Evolutionary conservation across 2,113 vertebrate species (phyloP), one percentile per base, ranked within the genome.

Genomic region (Meleagris gallopavo): DNA sequence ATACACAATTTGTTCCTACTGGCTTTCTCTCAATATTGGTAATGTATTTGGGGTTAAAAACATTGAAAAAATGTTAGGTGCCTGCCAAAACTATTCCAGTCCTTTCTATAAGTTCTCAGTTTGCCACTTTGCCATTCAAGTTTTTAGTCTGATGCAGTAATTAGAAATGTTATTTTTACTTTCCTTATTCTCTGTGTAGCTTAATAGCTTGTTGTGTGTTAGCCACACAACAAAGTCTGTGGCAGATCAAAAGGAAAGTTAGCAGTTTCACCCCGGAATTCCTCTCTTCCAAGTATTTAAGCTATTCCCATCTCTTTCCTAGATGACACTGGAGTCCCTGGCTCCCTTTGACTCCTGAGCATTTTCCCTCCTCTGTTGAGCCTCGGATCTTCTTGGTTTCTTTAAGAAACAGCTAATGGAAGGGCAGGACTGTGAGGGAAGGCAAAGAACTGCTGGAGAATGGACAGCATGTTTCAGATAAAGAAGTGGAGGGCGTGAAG

Each of bases 161-260:
- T 83, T 10, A 88, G 29, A 71, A 67, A 79, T 3, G 7, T 29
- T 76, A 45, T 46, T 95, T 92, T 91, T 25, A 10, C 22, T 83
- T 78, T 81, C 19, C 29, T 65, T 30, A 38, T 46, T 30, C 22
- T 36, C 67, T 9, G 18, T 36, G 36, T 55, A 36, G 65, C 16
- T 93, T 58, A 58, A 83, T 24, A 40, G 48, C 25, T 79, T 60
- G 40, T 67, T 70, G 14, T 65, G 50, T 67, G 12, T 55, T 86
- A 83, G 71, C 69, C 52, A 38, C 19, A 36, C 40, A 80, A 77
- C 21, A 10, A 60, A 38, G 64, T 70, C 67, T 30, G 32, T n/a
- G 78, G 19, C 72, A 55, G 45, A 69, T 67, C 86, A 74, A 77
- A 93, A 90, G 73, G 64, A 94, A 91, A 94, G 32, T 10, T 86